Conservation (phyloP, 2,113 vertebrate genomes). For the Phainopepla nitens region DNA sequence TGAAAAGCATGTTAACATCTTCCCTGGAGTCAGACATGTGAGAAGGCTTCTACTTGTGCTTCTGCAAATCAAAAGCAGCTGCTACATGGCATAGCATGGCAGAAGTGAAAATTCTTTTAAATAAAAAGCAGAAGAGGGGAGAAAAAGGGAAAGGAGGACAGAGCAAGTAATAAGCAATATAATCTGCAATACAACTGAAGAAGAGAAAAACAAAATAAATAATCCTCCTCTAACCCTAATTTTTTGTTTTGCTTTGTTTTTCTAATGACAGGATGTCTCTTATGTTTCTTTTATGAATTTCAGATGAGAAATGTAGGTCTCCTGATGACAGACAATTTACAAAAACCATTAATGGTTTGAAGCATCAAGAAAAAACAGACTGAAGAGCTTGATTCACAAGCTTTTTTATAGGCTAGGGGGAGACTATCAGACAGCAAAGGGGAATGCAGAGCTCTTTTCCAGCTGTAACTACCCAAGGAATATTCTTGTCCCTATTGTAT, state of each 20-base stretch:
- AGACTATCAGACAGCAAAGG: neutral
- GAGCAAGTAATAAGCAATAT: neutral
- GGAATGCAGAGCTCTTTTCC: neutral
- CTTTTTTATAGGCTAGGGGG: neutral
- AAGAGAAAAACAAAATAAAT: neutral
- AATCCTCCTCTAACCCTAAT: neutral
- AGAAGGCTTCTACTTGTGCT: neutral
- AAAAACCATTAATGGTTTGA: neutral
- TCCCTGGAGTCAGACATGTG: neutral
- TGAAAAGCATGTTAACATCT: slow-evolving; percentile 7
- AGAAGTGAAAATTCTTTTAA: slow-evolving; percentile 2
- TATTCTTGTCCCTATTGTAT: neutral
- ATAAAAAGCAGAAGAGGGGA: neutral
- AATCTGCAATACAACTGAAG: neutral
- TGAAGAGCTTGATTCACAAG: neutral
- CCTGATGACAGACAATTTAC: neutral
- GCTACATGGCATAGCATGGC: neutral
- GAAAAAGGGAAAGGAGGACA: neutral
- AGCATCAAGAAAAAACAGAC: neutral
- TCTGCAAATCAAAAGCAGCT: slow-evolving; percentile 34
- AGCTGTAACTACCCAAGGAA: neutral
- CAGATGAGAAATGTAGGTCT: neutral
- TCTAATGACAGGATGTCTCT: neutral
- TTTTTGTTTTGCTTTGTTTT: neutral
- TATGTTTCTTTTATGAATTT: neutral